Base-by-base conservation (phyloP, 2,888 invertebrate species). In the Drosophila merina region DNA sequence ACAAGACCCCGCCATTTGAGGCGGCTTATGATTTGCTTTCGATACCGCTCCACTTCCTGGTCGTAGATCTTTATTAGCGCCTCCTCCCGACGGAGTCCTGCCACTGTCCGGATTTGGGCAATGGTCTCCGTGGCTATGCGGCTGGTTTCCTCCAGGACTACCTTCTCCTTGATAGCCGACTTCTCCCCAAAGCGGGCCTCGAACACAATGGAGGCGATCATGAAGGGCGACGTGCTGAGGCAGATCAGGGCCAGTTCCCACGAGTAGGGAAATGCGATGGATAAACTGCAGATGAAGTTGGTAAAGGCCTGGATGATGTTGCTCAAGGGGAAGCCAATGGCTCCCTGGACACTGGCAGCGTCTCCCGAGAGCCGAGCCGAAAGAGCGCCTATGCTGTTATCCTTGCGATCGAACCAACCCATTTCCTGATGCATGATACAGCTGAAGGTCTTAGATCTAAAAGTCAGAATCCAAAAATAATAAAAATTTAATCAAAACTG, bases 41-140 rank as follows among this genome's bases (percentile, higher is more conserved):
- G 92, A 14, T 93, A 93, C 28, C 91, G 89, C 0, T 88, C 86
- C 40, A 95, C 92, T 40, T 94, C 94, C 0, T 90, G 89, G 54
- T 92, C 92, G 89, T 95, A 96, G 0, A 93, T 92, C 3, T 89
- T 74, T 20, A 94, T 90, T n/a, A 95, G 93, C 0, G 92, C 92
- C 40, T 93, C 92, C 82, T 96, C 96, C 3, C 93, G 57, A 1
- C 91, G 78, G 33, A 95, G 93, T 28, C 95, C 94, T 0, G 94
- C 94, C 4, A 95, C 94, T 0, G 96, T 96, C 52, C 95, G 92
- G 9, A 96, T 95, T 77, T 95, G 95, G 0, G 93, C 93, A 31
- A 96, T 95, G 0, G 95, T 95, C 77, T 96, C 96, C 0, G 95
- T 94, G 0, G 96, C 96, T 30, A 95, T 94, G 48, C 95, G 94